phyloP scores from a whole-genome alignment of 2,888 invertebrate species.

The Torymus aiolomorphi region DNA sequence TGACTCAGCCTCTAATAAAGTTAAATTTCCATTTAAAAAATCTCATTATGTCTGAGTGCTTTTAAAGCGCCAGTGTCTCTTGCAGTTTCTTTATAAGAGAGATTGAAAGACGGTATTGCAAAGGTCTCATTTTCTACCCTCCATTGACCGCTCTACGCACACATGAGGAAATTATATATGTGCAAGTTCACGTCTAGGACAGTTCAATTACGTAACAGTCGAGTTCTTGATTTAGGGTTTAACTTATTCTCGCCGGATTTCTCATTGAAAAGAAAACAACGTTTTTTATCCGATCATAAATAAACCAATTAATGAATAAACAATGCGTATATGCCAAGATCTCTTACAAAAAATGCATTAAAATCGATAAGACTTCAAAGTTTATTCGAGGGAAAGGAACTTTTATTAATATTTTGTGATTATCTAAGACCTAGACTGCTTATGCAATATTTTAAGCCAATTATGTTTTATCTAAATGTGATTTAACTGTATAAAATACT shows the following conservation, averaged over 20 bases:
- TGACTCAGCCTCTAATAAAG: slow-evolving; percentile 11
- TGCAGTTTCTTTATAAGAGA: not conserved
- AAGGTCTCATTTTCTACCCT: not conserved
- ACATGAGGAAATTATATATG: not conserved
- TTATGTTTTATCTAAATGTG: slow-evolving; percentile 12
- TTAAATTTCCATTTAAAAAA: slow-evolving; percentile 22
- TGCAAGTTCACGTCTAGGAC: not conserved
- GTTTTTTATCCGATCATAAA: too few species aligned
- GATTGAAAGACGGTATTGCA: slow-evolving; percentile 1
- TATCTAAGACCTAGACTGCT: slow-evolving; percentile 2
- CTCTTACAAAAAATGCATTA: too few species aligned
- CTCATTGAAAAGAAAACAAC: not conserved
- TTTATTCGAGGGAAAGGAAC: too few species aligned
- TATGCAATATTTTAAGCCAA: not conserved
- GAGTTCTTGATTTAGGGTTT: not conserved
- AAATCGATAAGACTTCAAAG: too few species aligned
- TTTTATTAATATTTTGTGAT: not conserved
- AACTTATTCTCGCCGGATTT: not conserved
- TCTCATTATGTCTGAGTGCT: slow-evolving; percentile 22
- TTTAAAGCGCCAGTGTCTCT: slow-evolving; percentile 5
- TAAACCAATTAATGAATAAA: too few species aligned
- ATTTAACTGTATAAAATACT: not conserved
- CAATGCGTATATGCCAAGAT: too few species aligned
- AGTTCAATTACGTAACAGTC: not conserved
- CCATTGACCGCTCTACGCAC: not conserved